Conservation (phyloP, 2,113 vertebrate genomes). For the Dascyllus trimaculatus region DNA sequence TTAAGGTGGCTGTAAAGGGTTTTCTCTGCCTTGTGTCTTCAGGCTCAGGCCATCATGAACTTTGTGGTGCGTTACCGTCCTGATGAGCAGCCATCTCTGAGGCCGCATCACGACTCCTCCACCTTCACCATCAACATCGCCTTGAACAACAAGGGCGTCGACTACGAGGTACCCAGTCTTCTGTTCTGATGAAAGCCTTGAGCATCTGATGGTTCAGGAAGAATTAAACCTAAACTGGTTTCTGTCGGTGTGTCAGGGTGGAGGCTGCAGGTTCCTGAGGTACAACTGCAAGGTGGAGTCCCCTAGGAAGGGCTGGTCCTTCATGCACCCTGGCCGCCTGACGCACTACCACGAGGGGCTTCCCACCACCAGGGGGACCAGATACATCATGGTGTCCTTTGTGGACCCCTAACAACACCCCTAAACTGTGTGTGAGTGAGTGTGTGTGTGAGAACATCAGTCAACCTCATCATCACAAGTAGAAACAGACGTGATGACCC, state of each 20-base stretch:
- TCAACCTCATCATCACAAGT: constrained; percentile 19
- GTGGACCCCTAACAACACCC: constrained; percentile 92
- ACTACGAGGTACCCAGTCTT: constrained; percentile 83
- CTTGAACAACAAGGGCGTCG: constrained; percentile 86
- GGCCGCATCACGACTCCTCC: constrained; percentile 92
- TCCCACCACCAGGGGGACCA: constrained; percentile 88
- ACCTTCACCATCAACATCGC: constrained; percentile 93
- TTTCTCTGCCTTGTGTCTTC: neutral
- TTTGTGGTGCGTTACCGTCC: constrained; percentile 95
- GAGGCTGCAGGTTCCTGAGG: constrained; percentile 90
- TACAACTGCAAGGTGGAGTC: constrained; percentile 89
- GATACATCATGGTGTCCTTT: constrained; percentile 95
- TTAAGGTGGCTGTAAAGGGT: too few species aligned
- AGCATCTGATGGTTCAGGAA: too few species aligned
- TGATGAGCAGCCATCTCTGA: constrained; percentile 88
- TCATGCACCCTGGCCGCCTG: constrained; percentile 92
- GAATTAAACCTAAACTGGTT: neutral
- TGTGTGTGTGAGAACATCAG: constrained; percentile 9
- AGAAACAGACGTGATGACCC: neutral
- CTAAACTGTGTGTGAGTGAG: constrained; percentile 55
- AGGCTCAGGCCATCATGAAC: constrained; percentile 92
- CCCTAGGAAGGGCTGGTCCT: constrained; percentile 91
- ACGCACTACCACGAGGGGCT: constrained; percentile 94
- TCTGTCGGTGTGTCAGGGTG: constrained; percentile 82
- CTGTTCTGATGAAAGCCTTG: neutral